phyloP scores from a whole-genome alignment of 2,113 vertebrate species.

The Pogona vitticeps region DNA sequence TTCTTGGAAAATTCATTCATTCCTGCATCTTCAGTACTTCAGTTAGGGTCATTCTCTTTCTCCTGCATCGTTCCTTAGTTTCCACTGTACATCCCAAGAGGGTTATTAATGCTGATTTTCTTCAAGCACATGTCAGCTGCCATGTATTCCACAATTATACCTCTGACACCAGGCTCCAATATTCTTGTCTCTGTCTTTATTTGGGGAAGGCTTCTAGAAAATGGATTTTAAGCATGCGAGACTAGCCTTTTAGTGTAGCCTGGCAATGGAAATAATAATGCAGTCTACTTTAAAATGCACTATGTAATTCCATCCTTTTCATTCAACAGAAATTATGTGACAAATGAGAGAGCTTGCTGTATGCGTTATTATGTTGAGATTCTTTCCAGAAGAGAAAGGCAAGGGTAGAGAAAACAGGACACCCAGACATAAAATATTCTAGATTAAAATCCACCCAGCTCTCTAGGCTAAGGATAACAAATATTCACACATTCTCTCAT shows the following conservation, averaged over 20 bases:
- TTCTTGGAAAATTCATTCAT: constrained; percentile 9
- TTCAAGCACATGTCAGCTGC: background rate
- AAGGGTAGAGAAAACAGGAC: background rate
- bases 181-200: background rate
- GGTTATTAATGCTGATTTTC: background rate
- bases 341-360: background rate
- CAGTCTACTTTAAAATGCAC: background rate
- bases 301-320: background rate
- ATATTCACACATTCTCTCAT: no score
- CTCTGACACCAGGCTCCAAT: background rate
- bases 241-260: background rate
- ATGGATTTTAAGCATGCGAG: background rate
- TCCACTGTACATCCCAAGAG: background rate
- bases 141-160: no score
- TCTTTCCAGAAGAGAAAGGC: background rate
- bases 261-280: background rate
- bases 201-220: background rate
- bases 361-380: background rate
- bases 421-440: background rate
- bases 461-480: background rate
- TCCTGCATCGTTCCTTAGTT: background rate
- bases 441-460: no score
- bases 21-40: background rate
- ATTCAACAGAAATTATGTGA: background rate
- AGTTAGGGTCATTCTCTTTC: background rate